These are phyloP conservation scores for Xyrichtys novacula DNA, from an alignment of 2,797 vertebrate genomes.

Conservation along the genomic window DNA sequence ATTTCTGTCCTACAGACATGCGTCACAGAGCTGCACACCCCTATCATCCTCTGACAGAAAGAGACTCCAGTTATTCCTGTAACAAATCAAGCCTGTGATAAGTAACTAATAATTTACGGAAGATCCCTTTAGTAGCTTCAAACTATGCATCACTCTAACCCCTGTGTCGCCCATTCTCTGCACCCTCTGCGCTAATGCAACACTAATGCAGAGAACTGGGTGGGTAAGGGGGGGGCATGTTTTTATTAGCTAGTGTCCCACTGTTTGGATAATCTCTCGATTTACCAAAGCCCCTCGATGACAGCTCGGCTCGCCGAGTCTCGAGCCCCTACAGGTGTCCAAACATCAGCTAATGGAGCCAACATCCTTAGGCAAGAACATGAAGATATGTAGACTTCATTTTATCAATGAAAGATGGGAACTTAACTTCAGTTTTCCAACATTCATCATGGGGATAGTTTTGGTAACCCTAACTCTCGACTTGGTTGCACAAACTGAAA, in stretches of 20 bases:
- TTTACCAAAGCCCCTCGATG: conserved; percentile 83
- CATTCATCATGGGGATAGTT: conserved; percentile 33
- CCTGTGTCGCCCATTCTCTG: conserved; percentile 47
- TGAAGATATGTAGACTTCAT: conserved; percentile 49
- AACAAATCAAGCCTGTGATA: conserved; percentile 71
- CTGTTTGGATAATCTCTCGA: conserved; percentile 88
- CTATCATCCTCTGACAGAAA: conserved; percentile 39
- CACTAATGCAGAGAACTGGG: conserved; percentile 82
- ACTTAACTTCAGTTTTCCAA: conserved; percentile 38
- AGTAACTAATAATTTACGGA: conserved; percentile 83
- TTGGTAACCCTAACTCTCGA: conserved; percentile 9
- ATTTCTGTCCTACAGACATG: conserved; percentile 24
- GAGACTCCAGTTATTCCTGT: conserved; percentile 61
- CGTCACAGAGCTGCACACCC: conserved; percentile 4
- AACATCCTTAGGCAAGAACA: conserved; percentile 48
- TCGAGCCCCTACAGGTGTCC: conserved; percentile 83
- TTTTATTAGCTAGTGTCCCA: conserved; percentile 84
- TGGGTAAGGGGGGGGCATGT: conserved; percentile 78
- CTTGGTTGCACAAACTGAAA: conserved; percentile 6
- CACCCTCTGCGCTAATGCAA: conserved; percentile 79
- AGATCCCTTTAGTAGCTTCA: conserved; percentile 80
- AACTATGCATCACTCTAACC: conserved; percentile 76
- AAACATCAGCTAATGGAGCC: conserved; percentile 87
- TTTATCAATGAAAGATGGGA: conserved; percentile 44
- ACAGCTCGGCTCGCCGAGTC: conserved; percentile 77